Base-by-base conservation (phyloP, 2,888 invertebrate species). In the Chaetogeoica ovagalla region DNA sequence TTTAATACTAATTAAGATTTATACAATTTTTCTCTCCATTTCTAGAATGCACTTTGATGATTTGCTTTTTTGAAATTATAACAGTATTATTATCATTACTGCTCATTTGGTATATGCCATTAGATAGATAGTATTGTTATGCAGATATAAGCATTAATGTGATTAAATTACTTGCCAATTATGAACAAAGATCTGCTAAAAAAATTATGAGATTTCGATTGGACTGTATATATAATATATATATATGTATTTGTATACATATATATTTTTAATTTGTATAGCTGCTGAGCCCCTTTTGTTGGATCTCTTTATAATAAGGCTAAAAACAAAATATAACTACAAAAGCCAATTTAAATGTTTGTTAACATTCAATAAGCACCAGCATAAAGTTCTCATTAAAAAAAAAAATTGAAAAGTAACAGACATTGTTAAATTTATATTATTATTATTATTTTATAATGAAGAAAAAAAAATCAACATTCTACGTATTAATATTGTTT, bases 251-350 rank as follows among this genome's bases (percentile, higher is more conserved):
- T 19, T 52, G 4, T 69, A 69, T 43, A 43, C 23, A 65, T n/a
- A 43, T n/a, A 52, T 69, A 37, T 43, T 59, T 72, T 68, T 71
- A 66, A 21, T 30, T 60, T 79, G 70, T 71, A 23, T 52, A 70
- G 65, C 79, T 79, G 79, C 79, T 79, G 79, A 79, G 71, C 79
- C 79, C 79, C 70, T 79, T 71, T 71, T 79, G 79, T 79, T 71
- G 70, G 70, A 79, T 79, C 79, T 79, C 70, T 79, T 79, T 63
- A 63, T 57, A 57, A 70, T 79, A 71, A 79, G 71, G 30, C 48
- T 55, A 23, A 71, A 77, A 48, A 60, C 23, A 59, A 62, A 70
- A 52, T 39, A 60, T 60, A 68, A 76, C 68, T 66, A 69, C 59
- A 48, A 77, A 69, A 60, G 37, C 62, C 48, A 69, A 70, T 21